Evolutionary conservation across 2,113 vertebrate genomes (phyloP), one percentile per base, ranked within the genome.

Genomic region (Cyprinodon variegatus): DNA sequence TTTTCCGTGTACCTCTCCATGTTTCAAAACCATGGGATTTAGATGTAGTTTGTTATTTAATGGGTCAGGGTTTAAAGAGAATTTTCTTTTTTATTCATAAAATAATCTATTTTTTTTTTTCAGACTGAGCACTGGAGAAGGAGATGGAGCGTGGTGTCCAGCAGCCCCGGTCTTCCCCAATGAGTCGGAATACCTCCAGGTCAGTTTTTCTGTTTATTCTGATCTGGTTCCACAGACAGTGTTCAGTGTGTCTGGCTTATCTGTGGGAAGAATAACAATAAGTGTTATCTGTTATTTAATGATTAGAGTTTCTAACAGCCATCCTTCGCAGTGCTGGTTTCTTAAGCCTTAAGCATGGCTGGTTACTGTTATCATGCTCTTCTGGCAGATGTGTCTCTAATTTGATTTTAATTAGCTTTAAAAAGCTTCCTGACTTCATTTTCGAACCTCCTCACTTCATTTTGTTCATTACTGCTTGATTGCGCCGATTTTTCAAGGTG

Each of bases 101-200:
- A 40, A 63, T n/a, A 38, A 36, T 61, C 3, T 81, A 14, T 70
- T n/a, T 4, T 72, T 74, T 14, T 86, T 50, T 79, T 68, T 48
- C 89, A 98, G 97, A 91, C 80, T 99, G 86, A 97, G 95, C 40
- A 95, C 94, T 41, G 96, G 94, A 0, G 96, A 96, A 0, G 97
- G 97, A 0, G 97, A 98, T 1, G 97, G 97, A 2, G 97, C 97
- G 0, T 99, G 97, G 97, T 98, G 97, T 74, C 97, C 97, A 0
- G 93, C 93, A n/a, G 96, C 93, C 36, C 84, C 96, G 0, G 96
- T 98, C 40, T 97, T 93, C 41, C 96, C 96, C 9, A 93, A 89
- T 2, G 95, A 94, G 50, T 94, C 95, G 1, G 97, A 99, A 82
- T 99, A 95, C 84, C 93, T 99, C 72, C 96, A 99, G 91, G 92